These are phyloP conservation scores for Odontamblyopus rebecca DNA, from an alignment of 2,797 vertebrate genomes.

Conservation along the genomic window DNA sequence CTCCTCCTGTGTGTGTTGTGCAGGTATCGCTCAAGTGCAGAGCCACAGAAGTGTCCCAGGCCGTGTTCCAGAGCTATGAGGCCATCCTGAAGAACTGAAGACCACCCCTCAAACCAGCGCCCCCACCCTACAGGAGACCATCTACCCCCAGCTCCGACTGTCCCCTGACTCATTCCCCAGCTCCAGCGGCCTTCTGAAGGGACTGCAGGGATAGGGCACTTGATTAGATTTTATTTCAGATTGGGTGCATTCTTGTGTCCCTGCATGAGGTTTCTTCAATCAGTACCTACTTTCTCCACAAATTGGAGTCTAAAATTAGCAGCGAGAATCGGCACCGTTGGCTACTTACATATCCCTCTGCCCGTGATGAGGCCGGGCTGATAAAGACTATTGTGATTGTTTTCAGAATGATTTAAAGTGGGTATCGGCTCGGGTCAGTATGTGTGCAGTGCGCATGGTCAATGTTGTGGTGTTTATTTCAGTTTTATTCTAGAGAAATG, in stretches of 20 bases:
- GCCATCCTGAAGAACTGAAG: constrained; percentile 91
- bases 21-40: constrained; percentile 94
- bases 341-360: neutral
- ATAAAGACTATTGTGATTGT: constrained; percentile 32
- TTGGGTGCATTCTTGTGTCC: constrained; percentile 32
- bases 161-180: neutral
- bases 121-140: no score
- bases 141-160: neutral
- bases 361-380: neutral
- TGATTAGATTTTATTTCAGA: constrained; percentile 13
- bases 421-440: constrained; percentile 20
- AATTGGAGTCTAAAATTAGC: constrained; percentile 61
- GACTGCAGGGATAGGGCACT: neutral
- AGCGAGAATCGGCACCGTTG: neutral
- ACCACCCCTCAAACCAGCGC: constrained; percentile 13
- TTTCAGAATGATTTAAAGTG: constrained; percentile 38
- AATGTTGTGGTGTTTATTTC: constrained; percentile 23
- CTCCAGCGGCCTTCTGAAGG: neutral
- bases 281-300: constrained; percentile 38
- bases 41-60: constrained; percentile 90
- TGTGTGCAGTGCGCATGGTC: constrained; percentile 37
- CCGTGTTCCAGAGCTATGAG: constrained; percentile 91
- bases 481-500: constrained; percentile 39
- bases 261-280: constrained; percentile 51
- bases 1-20: constrained; percentile 24